Conservation (phyloP, 1,140 invertebrate species). For the Pachypeltis micranthus region DNA sequence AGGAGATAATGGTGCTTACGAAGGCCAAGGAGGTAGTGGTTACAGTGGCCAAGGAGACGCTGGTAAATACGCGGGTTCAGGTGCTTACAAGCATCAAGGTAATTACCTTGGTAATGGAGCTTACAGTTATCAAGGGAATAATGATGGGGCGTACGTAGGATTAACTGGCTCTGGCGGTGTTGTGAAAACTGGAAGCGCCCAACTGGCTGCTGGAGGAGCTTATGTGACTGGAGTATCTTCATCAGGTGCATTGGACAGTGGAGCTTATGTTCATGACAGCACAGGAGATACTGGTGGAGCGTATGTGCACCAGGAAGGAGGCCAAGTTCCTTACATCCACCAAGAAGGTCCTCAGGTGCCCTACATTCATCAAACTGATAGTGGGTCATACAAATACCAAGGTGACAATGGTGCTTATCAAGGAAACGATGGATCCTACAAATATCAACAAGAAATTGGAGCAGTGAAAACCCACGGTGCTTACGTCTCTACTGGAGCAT, state of each 20-base stretch:
- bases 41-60: slow-evolving; percentile 1
- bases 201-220: not conserved
- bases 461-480: too few relatives aligned
- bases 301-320: slow-evolving; percentile 26
- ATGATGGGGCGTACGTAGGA: not conserved
- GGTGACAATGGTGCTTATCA: slow-evolving; percentile 16
- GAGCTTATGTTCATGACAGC: slow-evolving; percentile 18
- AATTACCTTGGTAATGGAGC: too few relatives aligned
- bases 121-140: not conserved
- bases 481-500: too few relatives aligned
- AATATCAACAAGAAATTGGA: too few relatives aligned
- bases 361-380: slow-evolving; percentile 6
- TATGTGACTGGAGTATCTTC: not conserved
- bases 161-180: not conserved
- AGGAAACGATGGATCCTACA: not conserved
- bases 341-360: not conserved
- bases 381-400: slow-evolving; percentile 14
- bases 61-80: not conserved
- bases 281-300: slow-evolving; percentile 10
- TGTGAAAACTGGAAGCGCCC: not conserved
- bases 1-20: slow-evolving; percentile 6
- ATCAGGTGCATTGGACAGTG: slow-evolving; percentile 7
- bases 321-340: slow-evolving; percentile 24
- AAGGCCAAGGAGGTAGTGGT: slow-evolving; percentile 7
- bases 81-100: not conserved